Percentiles rank a stretch among this genome's conserved stretches.
These are phyloP conservation scores for Pungitius pungitius DNA, from an alignment of 2,113 vertebrate genomes.

Conservation along the genomic window DNA sequence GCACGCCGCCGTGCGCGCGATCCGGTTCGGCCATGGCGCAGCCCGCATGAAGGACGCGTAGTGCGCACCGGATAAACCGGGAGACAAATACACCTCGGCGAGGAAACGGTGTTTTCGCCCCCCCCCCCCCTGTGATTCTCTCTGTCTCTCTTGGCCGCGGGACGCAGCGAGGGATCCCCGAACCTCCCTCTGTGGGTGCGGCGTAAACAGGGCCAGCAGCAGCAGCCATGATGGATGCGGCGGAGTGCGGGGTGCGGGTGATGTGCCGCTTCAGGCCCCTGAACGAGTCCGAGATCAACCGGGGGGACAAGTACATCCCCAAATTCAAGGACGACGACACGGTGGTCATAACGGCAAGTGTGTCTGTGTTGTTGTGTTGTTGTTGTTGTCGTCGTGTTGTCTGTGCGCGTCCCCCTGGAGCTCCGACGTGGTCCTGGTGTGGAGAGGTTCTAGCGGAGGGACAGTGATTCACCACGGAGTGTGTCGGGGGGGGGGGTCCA, in stretches of 20 bases:
- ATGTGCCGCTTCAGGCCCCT: conserved; percentile 94
- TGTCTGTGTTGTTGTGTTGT: neutral
- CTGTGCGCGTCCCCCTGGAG: conserved; percentile 25
- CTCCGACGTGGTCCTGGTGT: conserved; percentile 5
- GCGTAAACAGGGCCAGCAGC: neutral
- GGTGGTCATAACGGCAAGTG: conserved; percentile 86
- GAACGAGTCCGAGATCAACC: conserved; percentile 87
- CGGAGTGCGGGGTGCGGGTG: conserved; percentile 94
- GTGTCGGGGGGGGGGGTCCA: too few species aligned
- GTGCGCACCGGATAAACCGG: conserved; percentile 19
- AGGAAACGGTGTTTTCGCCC: neutral
- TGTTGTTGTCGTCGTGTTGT: neutral
- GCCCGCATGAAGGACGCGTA: conserved; percentile 48
- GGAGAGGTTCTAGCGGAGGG: neutral
- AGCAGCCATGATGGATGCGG: conserved; percentile 85
- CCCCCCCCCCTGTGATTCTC: neutral
- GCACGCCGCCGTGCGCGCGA: too few species aligned
- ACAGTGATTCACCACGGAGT: too few species aligned
- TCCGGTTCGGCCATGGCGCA: conserved; percentile 49
- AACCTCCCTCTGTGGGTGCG: neutral
- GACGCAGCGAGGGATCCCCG: neutral
- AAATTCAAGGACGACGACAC: conserved; percentile 94
- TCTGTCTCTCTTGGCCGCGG: neutral
- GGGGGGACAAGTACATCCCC: conserved; percentile 94
- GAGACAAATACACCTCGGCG: neutral